These are phyloP conservation scores for Petaurus breviceps DNA, from an alignment of 2,113 vertebrate genomes.

Conservation along the genomic window DNA sequence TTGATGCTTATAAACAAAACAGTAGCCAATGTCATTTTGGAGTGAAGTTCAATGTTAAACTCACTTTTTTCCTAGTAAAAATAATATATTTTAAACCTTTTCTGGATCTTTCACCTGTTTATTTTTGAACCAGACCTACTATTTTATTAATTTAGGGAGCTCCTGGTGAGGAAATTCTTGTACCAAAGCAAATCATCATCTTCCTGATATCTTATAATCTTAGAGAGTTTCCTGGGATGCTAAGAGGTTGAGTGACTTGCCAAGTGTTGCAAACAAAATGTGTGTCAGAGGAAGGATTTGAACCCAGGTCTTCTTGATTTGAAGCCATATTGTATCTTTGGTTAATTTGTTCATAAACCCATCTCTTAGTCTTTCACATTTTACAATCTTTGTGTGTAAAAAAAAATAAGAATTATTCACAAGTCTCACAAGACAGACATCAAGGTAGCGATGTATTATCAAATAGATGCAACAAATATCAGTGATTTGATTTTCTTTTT, in stretches of 20 bases:
- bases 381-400: neutral
- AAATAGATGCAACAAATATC: neutral
- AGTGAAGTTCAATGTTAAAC: neutral
- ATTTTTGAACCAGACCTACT: neutral
- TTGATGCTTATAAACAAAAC: neutral
- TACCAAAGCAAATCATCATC: neutral
- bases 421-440: neutral
- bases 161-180: neutral
- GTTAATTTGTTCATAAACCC: neutral
- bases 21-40: neutral
- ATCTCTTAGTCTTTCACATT: neutral
- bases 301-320: neutral
- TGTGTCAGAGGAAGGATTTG: neutral
- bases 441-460: neutral
- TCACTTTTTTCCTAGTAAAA: neutral
- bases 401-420: neutral
- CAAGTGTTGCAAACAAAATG: neutral
- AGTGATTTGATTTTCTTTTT: neutral
- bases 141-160: neutral
- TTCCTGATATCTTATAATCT: neutral
- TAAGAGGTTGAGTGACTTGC: neutral
- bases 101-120: neutral
- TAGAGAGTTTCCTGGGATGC: neutral
- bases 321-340: neutral
- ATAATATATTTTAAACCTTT: neutral